Conservation (phyloP, 2,797 vertebrate genomes). For the Chromis chromis region DNA sequence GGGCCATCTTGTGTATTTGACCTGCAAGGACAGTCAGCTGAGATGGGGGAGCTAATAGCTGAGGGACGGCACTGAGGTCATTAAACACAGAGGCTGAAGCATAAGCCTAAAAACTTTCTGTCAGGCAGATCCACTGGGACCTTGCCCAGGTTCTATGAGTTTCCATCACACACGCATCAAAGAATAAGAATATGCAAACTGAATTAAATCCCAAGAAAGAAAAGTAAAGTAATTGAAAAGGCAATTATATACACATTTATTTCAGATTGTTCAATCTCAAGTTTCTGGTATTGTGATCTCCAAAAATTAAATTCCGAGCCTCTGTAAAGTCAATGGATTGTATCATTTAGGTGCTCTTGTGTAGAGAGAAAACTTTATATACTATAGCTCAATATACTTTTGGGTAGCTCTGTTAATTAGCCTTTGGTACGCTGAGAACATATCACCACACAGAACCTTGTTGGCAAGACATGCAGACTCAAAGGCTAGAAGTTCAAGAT, state of each 20-base stretch:
- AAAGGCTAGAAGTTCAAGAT: neutral
- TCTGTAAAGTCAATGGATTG: slow-evolving; percentile 19
- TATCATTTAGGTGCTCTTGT: slow-evolving; percentile 16
- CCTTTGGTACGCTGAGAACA: slow-evolving; percentile 27
- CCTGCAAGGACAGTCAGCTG: slow-evolving; percentile 73
- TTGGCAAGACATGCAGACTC: slow-evolving; percentile 12
- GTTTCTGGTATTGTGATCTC: slow-evolving; percentile 47
- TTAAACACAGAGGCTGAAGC: slow-evolving; percentile 71
- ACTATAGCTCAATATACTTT: slow-evolving; percentile 1
- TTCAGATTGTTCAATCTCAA: slow-evolving; percentile 39
- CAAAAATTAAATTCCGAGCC: slow-evolving; percentile 50
- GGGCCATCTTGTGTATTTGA: slow-evolving; percentile 66
- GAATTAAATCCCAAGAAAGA: slow-evolving; percentile 59
- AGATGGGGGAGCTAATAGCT: slow-evolving; percentile 73
- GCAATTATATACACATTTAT: slow-evolving; percentile 49
- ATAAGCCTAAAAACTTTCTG: slow-evolving; percentile 64
- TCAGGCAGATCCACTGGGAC: slow-evolving; percentile 59
- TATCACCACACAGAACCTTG: slow-evolving; percentile 18
- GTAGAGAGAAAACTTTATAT: slow-evolving; percentile 24
- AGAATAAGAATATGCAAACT: slow-evolving; percentile 64
- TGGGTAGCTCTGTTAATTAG: slow-evolving; percentile 33
- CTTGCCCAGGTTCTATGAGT: slow-evolving; percentile 39
- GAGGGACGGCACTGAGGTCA: slow-evolving; percentile 76
- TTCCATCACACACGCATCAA: slow-evolving; percentile 54
- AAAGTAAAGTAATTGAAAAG: slow-evolving; percentile 56